These are phyloP conservation scores for Phylloscopus trochilus DNA, from an alignment of 2,113 vertebrate species.

Conservation along the genomic window DNA sequence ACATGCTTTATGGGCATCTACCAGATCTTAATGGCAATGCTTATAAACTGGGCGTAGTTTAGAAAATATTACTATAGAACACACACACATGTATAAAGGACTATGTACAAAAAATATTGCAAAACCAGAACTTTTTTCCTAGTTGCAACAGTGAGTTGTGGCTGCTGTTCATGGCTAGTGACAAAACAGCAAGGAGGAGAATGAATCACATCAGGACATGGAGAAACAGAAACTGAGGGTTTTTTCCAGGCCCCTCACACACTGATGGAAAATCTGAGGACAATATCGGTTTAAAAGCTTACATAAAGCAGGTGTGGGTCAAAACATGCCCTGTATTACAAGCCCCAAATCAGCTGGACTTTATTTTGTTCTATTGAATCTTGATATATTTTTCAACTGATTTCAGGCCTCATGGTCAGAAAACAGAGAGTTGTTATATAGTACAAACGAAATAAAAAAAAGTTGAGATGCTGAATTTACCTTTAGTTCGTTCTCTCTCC, in stretches of 20 bases:
- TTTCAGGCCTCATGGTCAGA: neutral
- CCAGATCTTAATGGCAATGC: neutral
- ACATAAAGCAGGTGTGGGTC: neutral
- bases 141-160: neutral
- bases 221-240: neutral
- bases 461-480: neutral
- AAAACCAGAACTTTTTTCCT: neutral
- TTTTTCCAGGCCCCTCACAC: neutral
- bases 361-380: neutral
- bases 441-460: neutral
- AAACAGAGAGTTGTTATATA: neutral
- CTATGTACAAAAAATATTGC: neutral
- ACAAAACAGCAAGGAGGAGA: neutral
- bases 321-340: neutral
- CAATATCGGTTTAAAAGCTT: neutral
- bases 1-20: neutral
- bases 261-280: neutral
- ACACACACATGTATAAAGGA: neutral
- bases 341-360: neutral
- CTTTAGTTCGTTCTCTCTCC: neutral
- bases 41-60: neutral
- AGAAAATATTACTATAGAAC: neutral
- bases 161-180: neutral
- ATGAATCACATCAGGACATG: neutral
- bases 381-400: neutral